Evolutionary conservation across 2,113 vertebrate species (phyloP).

Genomic region (Ahaetulla prasina): DNA sequence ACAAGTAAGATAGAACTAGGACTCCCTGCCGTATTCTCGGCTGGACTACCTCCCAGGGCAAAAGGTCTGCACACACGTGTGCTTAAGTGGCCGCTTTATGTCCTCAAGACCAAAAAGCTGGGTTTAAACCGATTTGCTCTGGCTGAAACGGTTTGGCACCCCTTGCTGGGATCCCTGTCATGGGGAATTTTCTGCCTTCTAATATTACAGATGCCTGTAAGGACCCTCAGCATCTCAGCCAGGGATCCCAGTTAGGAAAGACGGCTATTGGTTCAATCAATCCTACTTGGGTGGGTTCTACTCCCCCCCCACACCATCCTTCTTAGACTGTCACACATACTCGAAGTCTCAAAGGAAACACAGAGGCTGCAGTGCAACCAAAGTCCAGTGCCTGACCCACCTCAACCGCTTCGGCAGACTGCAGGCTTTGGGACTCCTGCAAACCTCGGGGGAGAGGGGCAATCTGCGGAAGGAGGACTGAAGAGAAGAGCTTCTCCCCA

Average conservation of each 20-base stretch:
- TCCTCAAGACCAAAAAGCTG: not conserved
- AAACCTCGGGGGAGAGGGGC: not conserved
- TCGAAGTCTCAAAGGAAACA: too few relatives aligned
- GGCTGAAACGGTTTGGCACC: not conserved
- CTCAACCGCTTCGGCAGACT: not conserved
- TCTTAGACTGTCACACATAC: not conserved
- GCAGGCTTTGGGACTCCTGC: not conserved
- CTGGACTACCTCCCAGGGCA: not conserved
- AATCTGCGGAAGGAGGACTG: not conserved
- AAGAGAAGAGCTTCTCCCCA: not conserved
- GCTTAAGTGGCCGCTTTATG: not conserved
- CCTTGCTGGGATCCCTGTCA: not conserved
- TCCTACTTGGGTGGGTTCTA: not conserved
- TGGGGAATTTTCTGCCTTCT: not conserved
- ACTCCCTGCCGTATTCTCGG: not conserved
- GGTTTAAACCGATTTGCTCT: accelerated
- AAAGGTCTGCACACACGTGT: not conserved
- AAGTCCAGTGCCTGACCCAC: too few relatives aligned
- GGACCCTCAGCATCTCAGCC: not conserved
- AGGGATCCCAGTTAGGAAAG: not conserved
- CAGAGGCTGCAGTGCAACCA: not conserved
- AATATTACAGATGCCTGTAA: not conserved
- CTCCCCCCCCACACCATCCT: not conserved
- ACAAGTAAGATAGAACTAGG: not conserved
- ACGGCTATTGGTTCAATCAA: not conserved